Conservation (phyloP, 2,888 invertebrate genomes). For the Silvanus unidentatus region DNA sequence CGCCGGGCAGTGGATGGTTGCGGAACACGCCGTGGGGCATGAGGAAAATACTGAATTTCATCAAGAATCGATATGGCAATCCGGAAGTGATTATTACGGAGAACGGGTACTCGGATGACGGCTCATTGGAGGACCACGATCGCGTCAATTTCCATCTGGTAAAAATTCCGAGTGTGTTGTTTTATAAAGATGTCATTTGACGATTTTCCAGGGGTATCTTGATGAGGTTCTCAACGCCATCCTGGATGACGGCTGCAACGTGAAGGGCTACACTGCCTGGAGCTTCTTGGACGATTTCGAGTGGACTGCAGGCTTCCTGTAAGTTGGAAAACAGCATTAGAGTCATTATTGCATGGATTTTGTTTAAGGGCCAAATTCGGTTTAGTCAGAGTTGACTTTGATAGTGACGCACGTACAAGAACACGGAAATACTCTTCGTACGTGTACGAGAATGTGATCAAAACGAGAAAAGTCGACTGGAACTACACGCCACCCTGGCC, state of each 20-base stretch:
- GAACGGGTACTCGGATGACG: constrained; percentile 50
- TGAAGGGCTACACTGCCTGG: constrained; percentile 10
- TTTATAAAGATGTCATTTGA: not conserved
- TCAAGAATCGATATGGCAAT: constrained; percentile 40
- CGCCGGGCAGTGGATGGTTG: constrained; percentile 15
- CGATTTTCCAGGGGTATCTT: constrained; percentile 7
- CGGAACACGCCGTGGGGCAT: constrained; percentile 50
- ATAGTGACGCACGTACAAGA: not conserved
- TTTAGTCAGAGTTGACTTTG: not conserved
- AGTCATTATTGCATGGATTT: not conserved
- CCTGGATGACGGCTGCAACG: constrained; percentile 8
- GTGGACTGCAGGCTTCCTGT: constrained; percentile 10
- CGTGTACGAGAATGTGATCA: not conserved
- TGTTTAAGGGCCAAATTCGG: not conserved
- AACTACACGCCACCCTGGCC: not conserved
- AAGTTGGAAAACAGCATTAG: not conserved
- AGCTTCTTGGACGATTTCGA: constrained; percentile 13
- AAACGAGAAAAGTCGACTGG: not conserved
- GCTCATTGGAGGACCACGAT: constrained; percentile 10
- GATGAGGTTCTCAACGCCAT: constrained; percentile 7
- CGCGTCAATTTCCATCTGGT: constrained; percentile 10
- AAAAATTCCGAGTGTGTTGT: not conserved
- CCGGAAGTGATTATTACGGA: constrained; percentile 52
- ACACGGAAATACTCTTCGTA: not conserved
- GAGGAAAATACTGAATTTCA: constrained; percentile 48